phyloP scores from a whole-genome alignment of 2,888 invertebrate genomes.

The Phlogophora meticulosa region DNA sequence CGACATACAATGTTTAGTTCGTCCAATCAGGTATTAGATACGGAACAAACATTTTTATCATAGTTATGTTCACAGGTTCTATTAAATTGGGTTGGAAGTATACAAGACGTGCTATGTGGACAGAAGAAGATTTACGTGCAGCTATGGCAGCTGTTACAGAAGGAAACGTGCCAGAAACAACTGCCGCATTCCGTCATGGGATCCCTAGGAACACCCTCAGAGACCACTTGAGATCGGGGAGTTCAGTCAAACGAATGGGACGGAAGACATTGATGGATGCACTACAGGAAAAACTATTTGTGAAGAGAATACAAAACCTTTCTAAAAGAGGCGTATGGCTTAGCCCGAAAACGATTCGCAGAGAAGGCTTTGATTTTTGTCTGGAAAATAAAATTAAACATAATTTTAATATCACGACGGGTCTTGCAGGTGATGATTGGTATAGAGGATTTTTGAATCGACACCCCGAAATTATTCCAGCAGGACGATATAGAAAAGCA shows the following conservation, averaged over 20 bases:
- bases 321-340: not conserved
- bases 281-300: not conserved
- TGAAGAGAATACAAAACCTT: not conserved
- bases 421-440: slow-evolving; percentile 20
- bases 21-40: too few relatives aligned
- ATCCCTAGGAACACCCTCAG: not conserved
- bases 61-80: not conserved
- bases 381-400: slow-evolving; percentile 11
- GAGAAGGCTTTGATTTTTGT: slow-evolving; percentile 5
- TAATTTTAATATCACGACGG: slow-evolving; percentile 16
- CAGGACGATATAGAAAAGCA: not conserved
- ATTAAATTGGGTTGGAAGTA: not conserved
- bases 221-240: not conserved
- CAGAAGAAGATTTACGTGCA: not conserved
- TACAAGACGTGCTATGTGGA: slow-evolving; percentile 9
- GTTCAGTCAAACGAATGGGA: not conserved
- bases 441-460: not conserved
- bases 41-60: not conserved
- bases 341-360: not conserved
- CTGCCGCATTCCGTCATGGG: not conserved
- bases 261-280: not conserved
- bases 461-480: not conserved
- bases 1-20: too few relatives aligned
- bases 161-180: not conserved
- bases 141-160: not conserved